phyloP scores from a whole-genome alignment of 2,113 vertebrate genomes.

The Corythoichthys haematopterus region DNA sequence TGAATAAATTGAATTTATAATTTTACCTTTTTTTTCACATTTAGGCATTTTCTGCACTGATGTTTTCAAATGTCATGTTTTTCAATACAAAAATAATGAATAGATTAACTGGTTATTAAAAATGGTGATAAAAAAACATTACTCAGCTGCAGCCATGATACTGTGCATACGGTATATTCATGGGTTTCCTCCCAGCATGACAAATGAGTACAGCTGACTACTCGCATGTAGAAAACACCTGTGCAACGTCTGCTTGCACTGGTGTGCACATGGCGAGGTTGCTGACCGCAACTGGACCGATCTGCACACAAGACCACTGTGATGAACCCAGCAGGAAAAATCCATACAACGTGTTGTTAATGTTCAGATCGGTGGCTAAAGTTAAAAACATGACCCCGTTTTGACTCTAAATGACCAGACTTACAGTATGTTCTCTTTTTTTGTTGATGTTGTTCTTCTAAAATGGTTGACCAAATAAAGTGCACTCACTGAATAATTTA shows the following conservation, averaged over 20 bases:
- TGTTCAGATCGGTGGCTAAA: background rate
- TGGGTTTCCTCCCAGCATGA: no score
- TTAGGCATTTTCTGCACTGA: no score
- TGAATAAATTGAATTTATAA: no score
- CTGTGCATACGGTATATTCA: no score
- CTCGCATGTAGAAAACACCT: background rate
- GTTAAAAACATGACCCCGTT: background rate
- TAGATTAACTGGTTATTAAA: no score
- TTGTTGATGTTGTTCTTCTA: background rate
- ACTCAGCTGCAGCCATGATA: no score
- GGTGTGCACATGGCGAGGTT: background rate
- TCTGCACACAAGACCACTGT: background rate
- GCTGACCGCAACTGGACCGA: constrained; percentile 1
- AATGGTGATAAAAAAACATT: no score
- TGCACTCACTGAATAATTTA: background rate
- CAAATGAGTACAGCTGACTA: background rate
- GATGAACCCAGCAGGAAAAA: constrained; percentile 4
- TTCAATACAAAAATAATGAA: no score
- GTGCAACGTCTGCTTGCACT: background rate
- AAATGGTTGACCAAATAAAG: background rate
- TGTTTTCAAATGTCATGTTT: no score
- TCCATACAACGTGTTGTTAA: background rate
- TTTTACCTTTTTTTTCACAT: no score
- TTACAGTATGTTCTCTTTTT: background rate
- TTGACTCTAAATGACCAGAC: background rate